Conservation (phyloP, 2,797 vertebrate species). For the Bradypodion pumilum region DNA sequence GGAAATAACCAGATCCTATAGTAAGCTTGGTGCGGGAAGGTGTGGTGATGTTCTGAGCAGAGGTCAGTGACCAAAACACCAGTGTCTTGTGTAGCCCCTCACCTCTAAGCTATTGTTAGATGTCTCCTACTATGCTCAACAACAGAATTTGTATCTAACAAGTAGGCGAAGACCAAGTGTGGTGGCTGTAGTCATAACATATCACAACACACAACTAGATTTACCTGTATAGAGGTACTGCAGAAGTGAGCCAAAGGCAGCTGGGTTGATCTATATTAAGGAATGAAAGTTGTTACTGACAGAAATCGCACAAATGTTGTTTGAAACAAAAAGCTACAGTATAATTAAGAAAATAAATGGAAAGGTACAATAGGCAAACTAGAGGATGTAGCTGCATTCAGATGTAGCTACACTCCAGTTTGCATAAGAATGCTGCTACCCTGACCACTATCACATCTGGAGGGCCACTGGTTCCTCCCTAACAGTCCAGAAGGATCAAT, state of each 20-base stretch:
- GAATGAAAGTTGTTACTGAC: slow-evolving; percentile 36
- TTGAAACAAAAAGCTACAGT: slow-evolving; percentile 21
- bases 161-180: neutral
- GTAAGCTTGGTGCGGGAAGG: too few relatives aligned
- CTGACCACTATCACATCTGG: neutral
- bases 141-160: neutral
- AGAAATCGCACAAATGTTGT: neutral
- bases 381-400: neutral
- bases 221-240: slow-evolving; percentile 96
- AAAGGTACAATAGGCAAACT: neutral
- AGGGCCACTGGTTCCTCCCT: too few relatives aligned
- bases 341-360: neutral
- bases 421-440: neutral
- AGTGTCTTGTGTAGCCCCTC: neutral
- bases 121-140: neutral
- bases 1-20: neutral
- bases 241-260: slow-evolving; percentile 91
- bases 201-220: slow-evolving; percentile 16
- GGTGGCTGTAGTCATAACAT: neutral
- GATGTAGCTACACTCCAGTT: neutral
- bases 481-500: too few relatives aligned
- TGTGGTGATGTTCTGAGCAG: neutral
- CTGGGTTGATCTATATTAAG: slow-evolving; percentile 88
- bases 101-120: neutral
- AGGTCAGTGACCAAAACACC: neutral